Conservation (phyloP, 2,888 invertebrate species). For the Drosophila paramelanica region DNA sequence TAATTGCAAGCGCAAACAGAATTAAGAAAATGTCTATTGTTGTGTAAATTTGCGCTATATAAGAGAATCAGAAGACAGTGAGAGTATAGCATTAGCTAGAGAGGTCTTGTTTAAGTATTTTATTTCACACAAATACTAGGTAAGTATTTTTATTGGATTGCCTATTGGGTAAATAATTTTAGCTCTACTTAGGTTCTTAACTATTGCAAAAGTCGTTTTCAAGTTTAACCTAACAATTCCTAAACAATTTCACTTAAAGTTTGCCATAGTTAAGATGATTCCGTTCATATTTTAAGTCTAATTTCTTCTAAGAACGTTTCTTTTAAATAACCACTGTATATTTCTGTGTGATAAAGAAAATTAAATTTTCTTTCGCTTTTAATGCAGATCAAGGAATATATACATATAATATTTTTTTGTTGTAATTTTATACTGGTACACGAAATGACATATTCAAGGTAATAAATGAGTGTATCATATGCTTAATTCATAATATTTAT, state of each 20-base stretch:
- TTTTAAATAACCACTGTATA: too few relatives aligned
- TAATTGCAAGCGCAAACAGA: slow-evolving; percentile 55
- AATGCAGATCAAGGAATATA: too few relatives aligned
- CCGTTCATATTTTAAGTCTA: neutral
- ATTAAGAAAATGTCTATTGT: slow-evolving; percentile 51
- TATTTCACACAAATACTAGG: slow-evolving; percentile 28
- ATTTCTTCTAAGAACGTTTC: too few relatives aligned
- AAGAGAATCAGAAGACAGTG: neutral
- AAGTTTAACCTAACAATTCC: neutral
- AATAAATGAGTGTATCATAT: neutral
- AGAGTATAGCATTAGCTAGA: neutral
- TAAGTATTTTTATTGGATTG: slow-evolving; percentile 6
- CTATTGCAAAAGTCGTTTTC: neutral
- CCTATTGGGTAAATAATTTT: neutral
- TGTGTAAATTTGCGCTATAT: slow-evolving; percentile 22
- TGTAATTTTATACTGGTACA: too few relatives aligned
- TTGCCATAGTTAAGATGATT: neutral
- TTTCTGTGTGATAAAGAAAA: too few relatives aligned
- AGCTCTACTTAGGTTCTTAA: neutral
- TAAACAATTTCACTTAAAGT: neutral
- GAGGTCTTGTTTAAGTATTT: slow-evolving; percentile 3
- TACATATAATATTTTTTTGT: too few relatives aligned
- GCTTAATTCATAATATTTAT: slow-evolving; percentile 5
- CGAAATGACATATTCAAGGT: neutral
- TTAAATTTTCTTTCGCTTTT: too few relatives aligned